Base-by-base conservation (phyloP, 2,113 vertebrate genomes). In the Istiophorus platypterus region DNA sequence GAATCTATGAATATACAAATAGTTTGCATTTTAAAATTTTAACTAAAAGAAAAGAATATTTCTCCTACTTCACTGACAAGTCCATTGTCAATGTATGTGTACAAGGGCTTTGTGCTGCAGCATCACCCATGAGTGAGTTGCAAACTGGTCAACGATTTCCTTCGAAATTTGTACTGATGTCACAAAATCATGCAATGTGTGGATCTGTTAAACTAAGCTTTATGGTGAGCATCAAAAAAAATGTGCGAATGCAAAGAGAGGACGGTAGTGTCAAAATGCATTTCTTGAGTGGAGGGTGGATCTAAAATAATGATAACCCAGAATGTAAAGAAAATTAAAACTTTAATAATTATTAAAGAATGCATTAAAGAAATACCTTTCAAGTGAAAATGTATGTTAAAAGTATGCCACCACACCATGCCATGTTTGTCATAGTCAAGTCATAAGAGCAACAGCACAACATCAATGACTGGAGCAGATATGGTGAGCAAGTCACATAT, bases 401-500 rank as follows among this genome's bases (percentile, higher is more conserved):
- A 54, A 52, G 42, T 27, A 31, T 68, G 29, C 31, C 39, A 51
- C 51, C 29, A 73, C 24, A 64, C 63, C 22, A 39, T 47, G 51
- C 58, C 49, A 59, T 27, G 1, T 0, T 34, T 71, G 29, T 45
- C 37, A 59, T 3, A 47, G 51, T 24, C 27, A 24, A 45, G 74
- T 49, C 31, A 61, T 52, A 29, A 8, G 7, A 29, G 26, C 15
- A 29, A 12, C 47, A 39, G 7, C 37, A 39, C 41, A 31, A 10
- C 17, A 31, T 18, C 15, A 31, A 7, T 51, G 47, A 52, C 65
- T 18, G 39, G 34, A 70, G 47, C 47, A 81, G 61, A 77, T 52
- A 34, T 65, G 37, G 15, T 70, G 52, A 54, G 31, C 24, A 70
- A 65, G 61, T 76, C 62, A 57, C 71, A 68, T 63, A 26, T 83